Conservation (phyloP, 1,140 invertebrate species). For the Drosophila mauritiana region DNA sequence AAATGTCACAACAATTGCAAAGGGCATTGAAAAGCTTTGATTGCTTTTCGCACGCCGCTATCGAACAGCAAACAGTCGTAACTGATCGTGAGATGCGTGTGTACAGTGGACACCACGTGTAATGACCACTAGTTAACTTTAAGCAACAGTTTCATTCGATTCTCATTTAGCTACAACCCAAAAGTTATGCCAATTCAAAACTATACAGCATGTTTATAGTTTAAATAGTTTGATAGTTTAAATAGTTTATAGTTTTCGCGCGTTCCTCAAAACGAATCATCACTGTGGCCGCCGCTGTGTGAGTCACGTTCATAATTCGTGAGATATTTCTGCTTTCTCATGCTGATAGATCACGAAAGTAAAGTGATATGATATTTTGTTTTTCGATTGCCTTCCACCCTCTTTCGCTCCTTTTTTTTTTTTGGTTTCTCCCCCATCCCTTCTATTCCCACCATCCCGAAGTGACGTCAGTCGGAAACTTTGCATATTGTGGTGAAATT, state of each 20-base stretch:
- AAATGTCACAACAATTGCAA: conserved; percentile 31
- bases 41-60: conserved; percentile 35
- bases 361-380: conserved; percentile 28
- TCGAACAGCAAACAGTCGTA: conserved; percentile 39
- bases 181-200: no score
- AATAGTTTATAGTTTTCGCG: neutral
- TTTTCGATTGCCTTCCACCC: conserved; percentile 35
- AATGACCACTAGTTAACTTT: no score
- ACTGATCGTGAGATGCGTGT: conserved; percentile 53
- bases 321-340: conserved; percentile 50
- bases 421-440: neutral
- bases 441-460: conserved; percentile 1
- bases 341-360: conserved; percentile 54
- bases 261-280: neutral
- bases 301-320: conserved; percentile 50
- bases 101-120: neutral
- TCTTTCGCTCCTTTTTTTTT: no score
- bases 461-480: conserved; percentile 21
- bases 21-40: conserved; percentile 28
- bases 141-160: no score
- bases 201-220: no score
- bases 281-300: conserved; percentile 2
- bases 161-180: no score
- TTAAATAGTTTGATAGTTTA: no score
- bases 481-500: conserved; percentile 51